Percentiles rank a stretch among this genome's conserved stretches.
phyloP scores from a whole-genome alignment of 2,797 vertebrate species.

The Coracias cyanogaster region DNA sequence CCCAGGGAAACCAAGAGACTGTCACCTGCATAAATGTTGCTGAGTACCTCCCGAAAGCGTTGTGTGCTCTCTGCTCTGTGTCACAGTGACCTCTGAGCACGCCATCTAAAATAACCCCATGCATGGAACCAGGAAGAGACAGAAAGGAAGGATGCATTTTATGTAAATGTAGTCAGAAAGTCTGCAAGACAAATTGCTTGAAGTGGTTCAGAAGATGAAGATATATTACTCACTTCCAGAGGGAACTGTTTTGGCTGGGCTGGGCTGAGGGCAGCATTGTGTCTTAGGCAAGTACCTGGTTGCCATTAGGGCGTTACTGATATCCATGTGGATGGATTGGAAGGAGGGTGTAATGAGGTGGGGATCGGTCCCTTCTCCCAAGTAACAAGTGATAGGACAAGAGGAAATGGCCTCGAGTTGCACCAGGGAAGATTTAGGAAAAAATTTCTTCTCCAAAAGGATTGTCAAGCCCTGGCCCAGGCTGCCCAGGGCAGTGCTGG shows the following conservation, averaged over 20 bases:
- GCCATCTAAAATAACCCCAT: not conserved
- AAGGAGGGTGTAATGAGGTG: not conserved
- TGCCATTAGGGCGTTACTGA: not conserved
- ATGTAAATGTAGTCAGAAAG: conserved; percentile 56
- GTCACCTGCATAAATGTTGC: not conserved
- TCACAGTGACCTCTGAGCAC: not conserved
- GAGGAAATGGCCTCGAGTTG: not conserved
- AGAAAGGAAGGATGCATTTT: conserved; percentile 66
- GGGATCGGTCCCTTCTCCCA: not conserved
- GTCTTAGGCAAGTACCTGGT: not conserved
- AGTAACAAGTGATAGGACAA: not conserved
- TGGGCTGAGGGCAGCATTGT: not conserved
- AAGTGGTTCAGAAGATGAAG: conserved; percentile 45
- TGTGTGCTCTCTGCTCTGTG: not conserved
- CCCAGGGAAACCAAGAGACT: conserved; percentile 9
- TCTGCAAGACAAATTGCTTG: conserved; percentile 57
- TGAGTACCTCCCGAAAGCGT: not conserved
- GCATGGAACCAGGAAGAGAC: conserved; percentile 33
- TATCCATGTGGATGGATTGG: not conserved
- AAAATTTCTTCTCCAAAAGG: not conserved
- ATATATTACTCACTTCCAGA: conserved; percentile 58
- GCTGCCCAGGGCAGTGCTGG: not conserved
- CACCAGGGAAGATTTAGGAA: not conserved
- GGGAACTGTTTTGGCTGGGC: conserved; percentile 19
- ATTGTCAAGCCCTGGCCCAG: not conserved